A percentile compares a stretch with the other conserved stretches of the same genome.
Evolutionary conservation across 2,888 invertebrate genomes (phyloP).

Genomic region (Siphlonurus alternatus): DNA sequence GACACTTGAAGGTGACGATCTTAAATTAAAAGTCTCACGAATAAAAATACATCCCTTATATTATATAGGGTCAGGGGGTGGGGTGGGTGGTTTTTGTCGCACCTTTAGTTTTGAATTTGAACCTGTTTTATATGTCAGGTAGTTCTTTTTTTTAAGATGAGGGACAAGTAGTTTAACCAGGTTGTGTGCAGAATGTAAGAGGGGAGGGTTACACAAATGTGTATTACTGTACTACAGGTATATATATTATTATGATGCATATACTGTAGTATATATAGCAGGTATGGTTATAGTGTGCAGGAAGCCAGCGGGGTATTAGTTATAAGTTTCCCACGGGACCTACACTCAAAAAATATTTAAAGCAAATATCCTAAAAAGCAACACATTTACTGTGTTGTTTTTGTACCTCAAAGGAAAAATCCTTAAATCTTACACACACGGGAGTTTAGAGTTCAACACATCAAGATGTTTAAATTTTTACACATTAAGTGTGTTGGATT

Average conservation of each 20-base stretch:
- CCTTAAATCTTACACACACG: too few species aligned
- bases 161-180: background rate
- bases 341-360: too few species aligned
- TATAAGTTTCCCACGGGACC: background rate
- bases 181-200: background rate
- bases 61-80: background rate
- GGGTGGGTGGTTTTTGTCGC: background rate
- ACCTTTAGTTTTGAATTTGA: background rate
- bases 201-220: background rate
- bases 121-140: background rate
- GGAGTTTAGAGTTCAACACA: too few species aligned
- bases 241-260: background rate
- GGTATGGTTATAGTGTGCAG: background rate
- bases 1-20: too few species aligned
- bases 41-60: too few species aligned
- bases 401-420: too few species aligned
- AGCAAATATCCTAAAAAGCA: too few species aligned
- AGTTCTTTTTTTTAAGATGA: too few species aligned
- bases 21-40: too few species aligned
- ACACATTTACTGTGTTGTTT: too few species aligned
- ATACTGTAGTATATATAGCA: background rate
- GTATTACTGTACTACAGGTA: background rate
- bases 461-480: too few species aligned
- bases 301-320: background rate
- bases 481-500: too few species aligned